phyloP scores from a whole-genome alignment of 2,797 vertebrate species.

The Ara ararauna region DNA sequence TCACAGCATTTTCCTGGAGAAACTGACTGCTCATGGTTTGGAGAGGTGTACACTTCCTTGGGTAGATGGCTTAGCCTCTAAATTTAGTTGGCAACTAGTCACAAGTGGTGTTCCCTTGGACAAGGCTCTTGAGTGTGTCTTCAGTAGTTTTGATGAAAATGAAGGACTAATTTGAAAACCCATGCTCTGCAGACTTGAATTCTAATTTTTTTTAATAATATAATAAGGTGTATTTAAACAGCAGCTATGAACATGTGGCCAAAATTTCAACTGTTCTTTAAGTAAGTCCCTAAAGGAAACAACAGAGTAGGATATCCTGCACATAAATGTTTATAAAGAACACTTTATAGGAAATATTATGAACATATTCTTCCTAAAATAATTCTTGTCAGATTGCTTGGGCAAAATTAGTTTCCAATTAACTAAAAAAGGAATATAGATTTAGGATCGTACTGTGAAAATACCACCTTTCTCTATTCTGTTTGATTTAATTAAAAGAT shows the following conservation, averaged over 20 bases:
- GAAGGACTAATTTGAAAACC: not conserved
- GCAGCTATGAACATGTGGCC: not conserved
- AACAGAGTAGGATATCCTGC: not conserved
- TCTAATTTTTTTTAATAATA: not conserved
- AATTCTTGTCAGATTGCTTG: not conserved
- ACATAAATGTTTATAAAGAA: not conserved
- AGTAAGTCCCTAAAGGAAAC: not conserved
- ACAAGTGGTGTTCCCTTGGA: not conserved
- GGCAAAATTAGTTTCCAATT: not conserved
- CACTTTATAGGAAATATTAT: not conserved
- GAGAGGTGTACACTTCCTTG: not conserved
- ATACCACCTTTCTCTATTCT: not conserved
- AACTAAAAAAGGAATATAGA: not conserved
- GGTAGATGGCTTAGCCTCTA: too few species aligned
- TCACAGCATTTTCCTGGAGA: not conserved
- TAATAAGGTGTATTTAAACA: not conserved
- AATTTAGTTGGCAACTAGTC: not conserved
- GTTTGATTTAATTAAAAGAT: not conserved
- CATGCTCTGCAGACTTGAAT: not conserved
- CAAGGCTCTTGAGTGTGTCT: not conserved
- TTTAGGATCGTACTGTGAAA: not conserved
- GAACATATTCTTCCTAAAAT: not conserved
- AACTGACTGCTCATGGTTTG: not conserved
- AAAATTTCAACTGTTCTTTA: not conserved
- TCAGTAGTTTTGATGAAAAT: not conserved